Conservation (phyloP, 2,888 invertebrate species). For the Drosophila nr. medialis region DNA sequence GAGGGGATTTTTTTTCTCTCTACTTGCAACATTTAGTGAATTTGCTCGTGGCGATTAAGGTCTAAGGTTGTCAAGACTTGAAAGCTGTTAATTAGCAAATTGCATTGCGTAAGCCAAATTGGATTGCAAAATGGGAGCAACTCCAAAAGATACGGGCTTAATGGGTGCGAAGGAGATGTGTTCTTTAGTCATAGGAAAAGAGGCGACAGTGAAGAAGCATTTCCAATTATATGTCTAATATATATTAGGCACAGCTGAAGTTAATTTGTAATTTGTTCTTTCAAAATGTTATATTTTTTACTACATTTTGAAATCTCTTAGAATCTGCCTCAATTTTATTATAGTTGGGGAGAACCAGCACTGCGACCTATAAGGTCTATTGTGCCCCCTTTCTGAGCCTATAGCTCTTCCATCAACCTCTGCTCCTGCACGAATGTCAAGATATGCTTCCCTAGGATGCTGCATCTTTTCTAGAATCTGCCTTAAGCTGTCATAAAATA, state of each 20-base stretch:
- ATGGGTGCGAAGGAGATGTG: too few species aligned
- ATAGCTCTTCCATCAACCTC: too few species aligned
- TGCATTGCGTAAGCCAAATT: conserved; percentile 3
- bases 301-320: too few species aligned
- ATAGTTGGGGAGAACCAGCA: too few species aligned
- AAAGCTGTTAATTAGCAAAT: conserved; percentile 11
- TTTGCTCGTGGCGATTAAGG: background rate
- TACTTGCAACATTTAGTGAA: background rate
- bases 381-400: too few species aligned
- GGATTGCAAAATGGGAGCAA: background rate
- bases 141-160: background rate
- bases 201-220: accelerated
- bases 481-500: conserved; percentile 14
- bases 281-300: background rate
- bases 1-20: background rate
- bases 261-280: background rate
- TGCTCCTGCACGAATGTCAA: too few species aligned
- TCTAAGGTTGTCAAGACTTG: background rate
- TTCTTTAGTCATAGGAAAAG: background rate
- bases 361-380: too few species aligned
- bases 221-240: background rate
- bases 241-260: background rate
- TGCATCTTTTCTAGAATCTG: too few species aligned
- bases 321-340: background rate
- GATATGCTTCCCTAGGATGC: too few species aligned